Evolutionary conservation across 2,113 vertebrate genomes (phyloP).

Genomic region (Pheucticus melanocephalus): DNA sequence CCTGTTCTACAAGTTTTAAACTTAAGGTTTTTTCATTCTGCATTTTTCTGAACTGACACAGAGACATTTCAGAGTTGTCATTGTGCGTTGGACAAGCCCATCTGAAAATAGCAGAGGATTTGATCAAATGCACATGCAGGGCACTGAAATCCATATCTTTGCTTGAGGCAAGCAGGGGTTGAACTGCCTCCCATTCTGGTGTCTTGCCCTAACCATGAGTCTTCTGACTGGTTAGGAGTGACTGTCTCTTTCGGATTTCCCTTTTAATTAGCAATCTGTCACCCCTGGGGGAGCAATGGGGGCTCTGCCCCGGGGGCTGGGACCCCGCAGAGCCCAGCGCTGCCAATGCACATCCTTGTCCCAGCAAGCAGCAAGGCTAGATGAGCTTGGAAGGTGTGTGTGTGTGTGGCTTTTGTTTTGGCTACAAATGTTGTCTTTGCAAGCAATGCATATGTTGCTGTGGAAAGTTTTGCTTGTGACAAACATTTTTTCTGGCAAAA

Average conservation of each 20-base stretch:
- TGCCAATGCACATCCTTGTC: rapidly evolving
- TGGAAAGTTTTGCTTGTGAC: neutral
- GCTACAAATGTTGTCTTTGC: neutral
- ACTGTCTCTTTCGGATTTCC: neutral
- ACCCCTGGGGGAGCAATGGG: neutral
- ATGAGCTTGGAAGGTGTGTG: neutral
- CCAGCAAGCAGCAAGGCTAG: neutral
- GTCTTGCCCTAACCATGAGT: neutral
- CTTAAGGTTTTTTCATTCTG: neutral
- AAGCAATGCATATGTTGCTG: neutral
- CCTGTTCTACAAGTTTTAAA: neutral
- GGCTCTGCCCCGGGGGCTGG: neutral
- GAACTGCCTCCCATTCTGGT: neutral
- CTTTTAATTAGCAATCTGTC: neutral
- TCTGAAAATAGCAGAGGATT: neutral
- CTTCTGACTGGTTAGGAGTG: neutral
- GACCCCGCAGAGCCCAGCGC: rapidly evolving
- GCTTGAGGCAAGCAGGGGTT: neutral
- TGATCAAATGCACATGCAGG: neutral
- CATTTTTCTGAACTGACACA: neutral
- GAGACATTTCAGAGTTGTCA: neutral
- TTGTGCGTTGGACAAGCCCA: neutral
- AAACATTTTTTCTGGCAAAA: conserved; percentile 10
- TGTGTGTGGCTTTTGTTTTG: neutral
- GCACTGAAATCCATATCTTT: neutral